phyloP scores from a whole-genome alignment of 2,113 vertebrate species.

The Leptobrachium ailaonicum region DNA sequence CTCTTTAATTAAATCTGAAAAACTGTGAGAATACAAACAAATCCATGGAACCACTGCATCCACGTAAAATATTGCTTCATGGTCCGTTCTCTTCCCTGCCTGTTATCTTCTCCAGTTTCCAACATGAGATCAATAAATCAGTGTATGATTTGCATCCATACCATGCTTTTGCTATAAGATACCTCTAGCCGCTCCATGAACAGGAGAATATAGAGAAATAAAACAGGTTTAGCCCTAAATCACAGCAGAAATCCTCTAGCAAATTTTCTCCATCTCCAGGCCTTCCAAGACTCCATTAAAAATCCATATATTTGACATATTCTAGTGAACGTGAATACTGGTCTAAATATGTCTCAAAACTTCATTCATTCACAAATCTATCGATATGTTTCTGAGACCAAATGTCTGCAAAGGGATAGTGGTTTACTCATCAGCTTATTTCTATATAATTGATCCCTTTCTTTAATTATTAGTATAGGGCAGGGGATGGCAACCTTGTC shows the following conservation, averaged over 20 bases:
- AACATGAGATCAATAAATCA: conserved; percentile 42
- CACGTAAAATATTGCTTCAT: conserved; percentile 35
- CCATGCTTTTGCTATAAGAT: conserved; percentile 5
- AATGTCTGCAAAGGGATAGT: too few relatives aligned
- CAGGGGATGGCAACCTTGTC: too few relatives aligned
- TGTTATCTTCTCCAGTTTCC: conserved; percentile 14
- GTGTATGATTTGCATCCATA: conserved; percentile 40
- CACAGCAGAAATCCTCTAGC: not conserved
- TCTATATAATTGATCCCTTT: too few relatives aligned
- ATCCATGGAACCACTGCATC: conserved; percentile 25
- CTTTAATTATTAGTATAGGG: too few relatives aligned
- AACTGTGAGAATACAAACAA: conserved; percentile 17
- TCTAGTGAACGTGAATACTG: too few relatives aligned
- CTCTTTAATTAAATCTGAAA: conserved; percentile 35
- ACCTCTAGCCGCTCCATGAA: not conserved
- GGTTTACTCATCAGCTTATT: too few relatives aligned
- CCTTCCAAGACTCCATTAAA: not conserved
- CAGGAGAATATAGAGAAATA: not conserved
- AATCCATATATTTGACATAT: too few relatives aligned
- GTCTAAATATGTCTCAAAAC: too few relatives aligned
- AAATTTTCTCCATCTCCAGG: not conserved
- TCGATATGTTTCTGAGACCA: too few relatives aligned
- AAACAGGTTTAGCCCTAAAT: not conserved
- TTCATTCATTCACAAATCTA: too few relatives aligned
- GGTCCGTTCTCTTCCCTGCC: conserved; percentile 23